Percentiles rank a stretch among this genome's conserved stretches.
phyloP scores from a whole-genome alignment of 1,140 invertebrate genomes.

The Bombus turneri region DNA sequence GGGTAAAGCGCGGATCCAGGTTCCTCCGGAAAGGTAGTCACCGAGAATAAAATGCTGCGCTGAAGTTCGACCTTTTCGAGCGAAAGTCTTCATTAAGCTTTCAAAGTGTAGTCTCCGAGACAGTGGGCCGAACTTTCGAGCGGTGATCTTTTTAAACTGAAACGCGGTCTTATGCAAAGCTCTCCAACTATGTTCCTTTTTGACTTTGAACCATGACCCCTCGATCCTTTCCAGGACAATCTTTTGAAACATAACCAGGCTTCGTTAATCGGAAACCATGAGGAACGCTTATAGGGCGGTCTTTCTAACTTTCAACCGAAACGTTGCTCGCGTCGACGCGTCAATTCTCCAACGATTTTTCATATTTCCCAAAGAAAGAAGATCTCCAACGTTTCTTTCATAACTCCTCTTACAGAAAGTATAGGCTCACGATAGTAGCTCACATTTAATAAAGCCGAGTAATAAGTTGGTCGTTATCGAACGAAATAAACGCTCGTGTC shows the following conservation, averaged over 20 bases:
- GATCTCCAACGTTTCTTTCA: neutral
- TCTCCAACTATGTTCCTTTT: neutral
- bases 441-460: constrained; percentile 9
- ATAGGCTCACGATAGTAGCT: neutral
- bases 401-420: neutral
- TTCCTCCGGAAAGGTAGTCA: neutral
- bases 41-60: neutral
- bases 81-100: constrained; percentile 16
- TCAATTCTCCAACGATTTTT: neutral
- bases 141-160: neutral
- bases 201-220: neutral
- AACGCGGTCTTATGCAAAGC: neutral
- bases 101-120: neutral
- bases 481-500: neutral
- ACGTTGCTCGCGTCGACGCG: neutral
- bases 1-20: no score
- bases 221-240: neutral
- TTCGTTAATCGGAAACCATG: neutral
- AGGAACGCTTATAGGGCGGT: neutral
- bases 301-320: neutral
- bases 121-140: neutral
- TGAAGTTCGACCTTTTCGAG: neutral
- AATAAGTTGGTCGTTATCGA: constrained; percentile 30
- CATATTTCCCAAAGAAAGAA: neutral
- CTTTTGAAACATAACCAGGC: neutral